These are phyloP conservation scores for Hippocampus zosterae DNA, from an alignment of 2,113 vertebrate species.

Conservation along the genomic window DNA sequence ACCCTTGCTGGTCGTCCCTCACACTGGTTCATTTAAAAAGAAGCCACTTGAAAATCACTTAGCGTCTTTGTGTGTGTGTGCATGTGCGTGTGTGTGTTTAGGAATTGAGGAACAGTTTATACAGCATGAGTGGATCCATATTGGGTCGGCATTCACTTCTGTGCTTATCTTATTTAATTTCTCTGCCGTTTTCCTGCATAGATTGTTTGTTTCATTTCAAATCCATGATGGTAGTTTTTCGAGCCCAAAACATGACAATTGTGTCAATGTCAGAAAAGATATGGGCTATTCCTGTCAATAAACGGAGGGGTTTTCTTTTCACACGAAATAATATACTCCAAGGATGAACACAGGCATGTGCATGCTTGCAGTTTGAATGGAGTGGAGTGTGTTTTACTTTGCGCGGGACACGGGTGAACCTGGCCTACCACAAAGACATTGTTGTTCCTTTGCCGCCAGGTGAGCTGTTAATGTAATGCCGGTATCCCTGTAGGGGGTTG, in stretches of 20 bases:
- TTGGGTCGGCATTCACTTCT: neutral
- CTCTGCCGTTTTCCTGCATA: too few species aligned
- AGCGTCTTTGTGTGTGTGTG: neutral
- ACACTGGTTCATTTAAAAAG: slow-evolving; percentile 7
- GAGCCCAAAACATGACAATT: too few species aligned
- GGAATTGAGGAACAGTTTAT: neutral
- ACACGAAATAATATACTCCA: too few species aligned
- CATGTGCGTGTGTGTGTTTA: neutral
- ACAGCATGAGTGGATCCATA: too few species aligned
- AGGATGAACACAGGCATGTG: slow-evolving; percentile 11
- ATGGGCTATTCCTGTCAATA: too few species aligned
- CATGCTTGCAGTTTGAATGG: slow-evolving; percentile 35
- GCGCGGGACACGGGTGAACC: slow-evolving; percentile 50
- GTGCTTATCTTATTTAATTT: neutral
- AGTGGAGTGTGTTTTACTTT: slow-evolving; percentile 10
- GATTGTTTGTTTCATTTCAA: too few species aligned
- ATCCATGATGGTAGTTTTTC: too few species aligned
- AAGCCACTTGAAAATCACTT: slow-evolving; percentile 5
- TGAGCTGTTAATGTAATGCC: slow-evolving; percentile 63
- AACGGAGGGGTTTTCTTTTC: too few species aligned
- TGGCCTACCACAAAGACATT: slow-evolving; percentile 44
- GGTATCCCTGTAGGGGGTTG: slow-evolving; percentile 49
- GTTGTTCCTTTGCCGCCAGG: slow-evolving; percentile 49
- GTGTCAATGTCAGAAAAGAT: too few species aligned
- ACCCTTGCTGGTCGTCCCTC: slow-evolving; percentile 24